Percentiles rank a stretch among this genome's conserved stretches.
phyloP scores from a whole-genome alignment of 2,113 vertebrate species.

The Heterotis niloticus region DNA sequence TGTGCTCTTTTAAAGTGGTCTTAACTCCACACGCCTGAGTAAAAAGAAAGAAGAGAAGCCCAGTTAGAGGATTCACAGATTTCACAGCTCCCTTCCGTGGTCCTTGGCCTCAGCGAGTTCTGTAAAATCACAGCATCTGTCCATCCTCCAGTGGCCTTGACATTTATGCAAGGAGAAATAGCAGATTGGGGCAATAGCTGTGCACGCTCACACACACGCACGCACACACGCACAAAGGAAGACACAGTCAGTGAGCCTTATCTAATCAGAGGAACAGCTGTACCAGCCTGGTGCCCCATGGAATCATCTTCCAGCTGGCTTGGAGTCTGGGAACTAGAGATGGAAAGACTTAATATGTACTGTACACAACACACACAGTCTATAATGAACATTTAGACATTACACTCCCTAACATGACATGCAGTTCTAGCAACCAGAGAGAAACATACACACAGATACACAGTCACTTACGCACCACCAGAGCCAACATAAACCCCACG shows the following conservation, averaged over 20 bases:
- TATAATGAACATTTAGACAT: conserved; percentile 40
- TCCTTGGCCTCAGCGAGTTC: background rate
- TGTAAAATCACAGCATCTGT: background rate
- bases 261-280: conserved; percentile 21
- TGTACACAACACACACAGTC: conserved; percentile 41
- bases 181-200: background rate
- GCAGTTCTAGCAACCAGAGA: background rate
- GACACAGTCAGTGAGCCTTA: background rate
- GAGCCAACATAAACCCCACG: conserved; percentile 12
- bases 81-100: conserved; percentile 4
- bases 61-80: background rate
- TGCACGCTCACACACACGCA: conserved; percentile 12
- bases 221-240: conserved; percentile 4
- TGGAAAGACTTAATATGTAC: background rate
- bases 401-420: background rate
- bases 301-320: conserved; percentile 13
- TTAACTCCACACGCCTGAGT: background rate
- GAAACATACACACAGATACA: background rate
- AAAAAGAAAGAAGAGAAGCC: background rate
- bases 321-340: conserved; percentile 1
- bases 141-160: background rate
- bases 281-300: background rate
- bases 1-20: background rate
- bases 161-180: background rate
- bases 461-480: conserved; percentile 22